Evolutionary conservation across 2,113 vertebrate genomes (phyloP).

Genomic region (Lasiurus borealis): DNA sequence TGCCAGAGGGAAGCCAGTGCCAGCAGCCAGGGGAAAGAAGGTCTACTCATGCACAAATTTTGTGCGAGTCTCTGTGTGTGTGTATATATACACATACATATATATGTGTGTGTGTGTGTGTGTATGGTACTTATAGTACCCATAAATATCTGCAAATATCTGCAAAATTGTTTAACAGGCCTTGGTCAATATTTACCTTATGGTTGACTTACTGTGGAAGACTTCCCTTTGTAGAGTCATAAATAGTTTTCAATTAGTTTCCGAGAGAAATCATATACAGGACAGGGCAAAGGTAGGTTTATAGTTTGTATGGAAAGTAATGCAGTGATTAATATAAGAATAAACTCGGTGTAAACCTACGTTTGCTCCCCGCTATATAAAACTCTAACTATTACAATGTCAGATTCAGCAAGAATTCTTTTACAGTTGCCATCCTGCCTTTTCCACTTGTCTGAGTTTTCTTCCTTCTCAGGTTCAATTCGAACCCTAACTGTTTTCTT

Average conservation of each 20-base stretch:
- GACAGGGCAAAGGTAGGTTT: background rate
- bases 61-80: no score
- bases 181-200: background rate
- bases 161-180: background rate
- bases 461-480: background rate
- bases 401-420: background rate
- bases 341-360: background rate
- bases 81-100: no score
- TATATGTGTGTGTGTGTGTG: no score
- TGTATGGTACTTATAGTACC: background rate
- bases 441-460: background rate
- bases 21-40: no score
- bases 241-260: constrained; percentile 3
- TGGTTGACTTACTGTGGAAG: background rate
- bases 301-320: background rate
- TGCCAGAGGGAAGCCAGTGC: no score
- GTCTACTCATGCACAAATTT: no score
- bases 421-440: background rate
- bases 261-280: background rate
- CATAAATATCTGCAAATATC: background rate
- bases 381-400: background rate
- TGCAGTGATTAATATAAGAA: background rate
- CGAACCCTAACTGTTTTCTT: constrained; percentile 5
- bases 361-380: background rate
- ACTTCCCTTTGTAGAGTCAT: background rate